Base-by-base conservation (phyloP, 2,888 invertebrate genomes). In the Sclerodermus sp. region DNA sequence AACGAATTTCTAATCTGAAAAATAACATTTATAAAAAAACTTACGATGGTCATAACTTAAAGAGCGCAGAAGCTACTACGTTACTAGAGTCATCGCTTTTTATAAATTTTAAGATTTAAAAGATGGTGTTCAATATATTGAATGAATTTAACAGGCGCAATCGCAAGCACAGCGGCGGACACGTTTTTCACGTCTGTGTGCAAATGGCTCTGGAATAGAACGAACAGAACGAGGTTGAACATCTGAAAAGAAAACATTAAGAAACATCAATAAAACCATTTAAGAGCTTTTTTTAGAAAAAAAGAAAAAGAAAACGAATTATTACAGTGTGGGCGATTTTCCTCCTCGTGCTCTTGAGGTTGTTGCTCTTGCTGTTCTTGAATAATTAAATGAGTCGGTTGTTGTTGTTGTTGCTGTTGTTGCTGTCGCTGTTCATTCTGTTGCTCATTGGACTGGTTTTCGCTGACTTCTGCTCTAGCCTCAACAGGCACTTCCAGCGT, bases 181-280 rank as follows among this genome's bases (percentile, higher is more conserved):
- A 68, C 88, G 85, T 77, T 88, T 87, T 66, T 85, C 83, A 47
- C 81, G 81, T 61, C 81, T 81, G 65, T 77, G 77, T 75, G 76
- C 70, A 79, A 71, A 60, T 76, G 80, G 71, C 52, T 84, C 84
- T 16, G 71, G 69, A 57, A 84, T 82, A 72, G 84, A 86, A 68
- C 88, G 87, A 57, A 87, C 84, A 53, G 87, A 87, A 71, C 91
- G 87, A 50, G 91, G 91, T 77, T 91, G 91, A 72, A 92, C 87
- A 75, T 86, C 91, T 92, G 82, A 37, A 81, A n/a, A n/a, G n/a
- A n/a, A n/a, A n/a, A n/a, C n/a, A n/a, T n/a, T n/a, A n/a, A n/a
- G n/a, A n/a, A n/a, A 80, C 10, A 67, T 63, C 65, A 61, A 51
- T 36, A 31, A 14, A 32, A 12, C 40, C 14, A 29, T 39, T 9